Conservation (phyloP, 2,113 vertebrate species). For the Arvicanthis niloticus region DNA sequence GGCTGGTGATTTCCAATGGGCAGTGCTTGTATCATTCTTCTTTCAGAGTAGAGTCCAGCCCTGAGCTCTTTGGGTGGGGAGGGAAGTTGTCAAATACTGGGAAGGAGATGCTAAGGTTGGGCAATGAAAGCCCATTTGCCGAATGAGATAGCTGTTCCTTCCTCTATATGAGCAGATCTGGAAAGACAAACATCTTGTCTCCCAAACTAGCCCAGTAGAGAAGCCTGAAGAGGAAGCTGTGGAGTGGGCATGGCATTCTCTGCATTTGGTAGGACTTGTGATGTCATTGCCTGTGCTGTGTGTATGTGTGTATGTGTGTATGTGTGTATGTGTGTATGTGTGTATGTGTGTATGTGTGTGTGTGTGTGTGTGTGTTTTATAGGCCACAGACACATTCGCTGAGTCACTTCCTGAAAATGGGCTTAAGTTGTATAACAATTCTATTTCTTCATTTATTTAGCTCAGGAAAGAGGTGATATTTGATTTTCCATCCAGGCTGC, state of each 20-base stretch:
- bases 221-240: neutral
- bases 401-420: neutral
- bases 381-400: fast-evolving
- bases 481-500: neutral
- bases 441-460: neutral
- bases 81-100: too few relatives aligned
- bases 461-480: neutral
- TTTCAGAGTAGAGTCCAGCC: neutral
- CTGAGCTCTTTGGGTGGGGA: neutral
- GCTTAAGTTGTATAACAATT: neutral
- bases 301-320: neutral
- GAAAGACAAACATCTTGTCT: neutral
- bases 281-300: neutral
- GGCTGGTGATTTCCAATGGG: too few relatives aligned
- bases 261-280: neutral
- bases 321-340: neutral
- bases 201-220: neutral
- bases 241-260: neutral
- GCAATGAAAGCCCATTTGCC: neutral
- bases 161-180: neutral
- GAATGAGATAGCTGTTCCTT: neutral
- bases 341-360: neutral
- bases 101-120: neutral
- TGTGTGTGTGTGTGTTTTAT: neutral
- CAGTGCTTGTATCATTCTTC: neutral